A percentile compares a stretch with the other conserved stretches of the same genome.
Conservation (phyloP, 2,113 vertebrate genomes). For the Daboia siamensis region DNA sequence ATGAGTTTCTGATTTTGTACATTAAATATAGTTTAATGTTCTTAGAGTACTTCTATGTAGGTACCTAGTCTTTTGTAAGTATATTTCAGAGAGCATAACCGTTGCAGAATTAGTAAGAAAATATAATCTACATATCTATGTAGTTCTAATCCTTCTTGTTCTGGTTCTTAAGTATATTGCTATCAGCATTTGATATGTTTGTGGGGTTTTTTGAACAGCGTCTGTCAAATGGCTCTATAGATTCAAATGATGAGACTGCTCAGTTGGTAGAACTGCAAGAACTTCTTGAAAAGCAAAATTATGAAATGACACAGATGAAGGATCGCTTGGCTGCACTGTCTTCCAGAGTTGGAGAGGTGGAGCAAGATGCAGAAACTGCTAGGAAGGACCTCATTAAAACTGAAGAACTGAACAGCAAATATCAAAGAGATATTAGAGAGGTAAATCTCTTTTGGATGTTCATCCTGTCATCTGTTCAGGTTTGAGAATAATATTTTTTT, state of each 20-base stretch:
- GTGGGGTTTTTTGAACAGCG: constrained; percentile 72
- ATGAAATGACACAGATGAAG: constrained; percentile 98
- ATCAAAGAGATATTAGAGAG: constrained; percentile 98
- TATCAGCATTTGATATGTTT: not conserved
- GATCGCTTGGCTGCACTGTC: constrained; percentile 93
- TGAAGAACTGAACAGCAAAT: constrained; percentile 97
- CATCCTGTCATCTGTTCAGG: not conserved
- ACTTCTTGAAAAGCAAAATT: constrained; percentile 96
- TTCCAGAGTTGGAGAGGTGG: constrained; percentile 92
- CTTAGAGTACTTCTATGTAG: not conserved
- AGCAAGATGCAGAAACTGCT: constrained; percentile 94
- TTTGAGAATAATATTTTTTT: not conserved
- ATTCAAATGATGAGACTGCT: constrained; percentile 88
- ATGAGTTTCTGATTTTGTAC: not conserved
- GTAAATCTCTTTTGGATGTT: constrained; percentile 62
- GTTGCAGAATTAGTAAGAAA: not conserved
- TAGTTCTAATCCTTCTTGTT: not conserved
- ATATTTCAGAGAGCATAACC: not conserved
- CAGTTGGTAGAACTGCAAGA: constrained; percentile 97
- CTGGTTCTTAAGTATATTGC: not conserved
- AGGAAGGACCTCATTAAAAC: constrained; percentile 98
- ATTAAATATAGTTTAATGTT: not conserved
- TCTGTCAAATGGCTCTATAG: constrained; percentile 93
- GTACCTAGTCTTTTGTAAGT: not conserved
- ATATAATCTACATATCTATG: not conserved